Base-by-base conservation (phyloP, 2,797 vertebrate genomes). In the Miichthys miiuy region DNA sequence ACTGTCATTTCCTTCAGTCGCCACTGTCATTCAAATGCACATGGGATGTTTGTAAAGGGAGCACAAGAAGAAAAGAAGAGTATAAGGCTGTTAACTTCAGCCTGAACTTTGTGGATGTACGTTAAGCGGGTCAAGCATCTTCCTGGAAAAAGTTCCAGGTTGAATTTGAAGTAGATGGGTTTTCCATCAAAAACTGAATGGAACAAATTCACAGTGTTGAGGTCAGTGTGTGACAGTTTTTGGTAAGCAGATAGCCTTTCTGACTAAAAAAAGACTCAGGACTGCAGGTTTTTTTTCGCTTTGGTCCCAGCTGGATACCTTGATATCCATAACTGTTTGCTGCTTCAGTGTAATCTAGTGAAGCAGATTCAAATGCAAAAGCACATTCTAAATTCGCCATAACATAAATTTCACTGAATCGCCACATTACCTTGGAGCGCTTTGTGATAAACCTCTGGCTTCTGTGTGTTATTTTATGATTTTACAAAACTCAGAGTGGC, bases 261-360 rank as follows among this genome's bases (percentile, higher is more conserved):
- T 62, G 34, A 68, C 50, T 44, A 34, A 51, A 72, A 21, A 85
- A 72, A 66, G 21, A 69, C 46, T 74, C 23, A 68, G 62, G 65
- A 76, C 20, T 70, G 73, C 58, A 75, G 16, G 30, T 57, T 50
- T 54, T 58, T 58, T 70, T 41, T 34, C n/a, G 11, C 52, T 68
- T 83, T 72, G 54, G 54, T 68, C 50, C 63, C 75, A 70, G 72
- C 63, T 58, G 81, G 75, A 75, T 50, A 44, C n/a, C 44, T 38
- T 68, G 63, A 72, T 52, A 72, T 60, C 60, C 54, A 63, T 17
- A 46, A 64, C 68, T 72, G 50, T 73, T 73, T 79, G 65, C 50
- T 30, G 23, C 83, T 64, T 82, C 73, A 87, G 47, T 84, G 65
- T 85, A 83, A 89, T 89, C 87, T 63, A 17, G 34, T 23, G 18